Evolutionary conservation across 2,113 vertebrate genomes (phyloP).

Genomic region (Puntigrus tetrazona): DNA sequence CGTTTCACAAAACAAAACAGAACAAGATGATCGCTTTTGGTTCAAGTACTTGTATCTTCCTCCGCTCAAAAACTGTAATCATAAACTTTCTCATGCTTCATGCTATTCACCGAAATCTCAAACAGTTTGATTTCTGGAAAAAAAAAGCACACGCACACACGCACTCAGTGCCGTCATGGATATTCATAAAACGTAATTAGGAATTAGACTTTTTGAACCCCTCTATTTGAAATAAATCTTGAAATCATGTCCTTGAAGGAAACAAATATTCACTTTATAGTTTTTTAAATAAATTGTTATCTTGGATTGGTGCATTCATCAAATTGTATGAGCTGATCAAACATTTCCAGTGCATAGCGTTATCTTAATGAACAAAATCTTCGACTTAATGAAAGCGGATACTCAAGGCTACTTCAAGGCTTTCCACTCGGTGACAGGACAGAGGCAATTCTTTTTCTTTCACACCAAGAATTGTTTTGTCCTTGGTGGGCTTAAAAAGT

Average conservation of each 20-base stretch:
- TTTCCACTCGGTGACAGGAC: constrained; percentile 58
- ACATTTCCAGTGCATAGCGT: constrained; percentile 53
- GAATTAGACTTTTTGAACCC: neutral
- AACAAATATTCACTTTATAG: constrained; percentile 38
- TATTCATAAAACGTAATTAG: constrained; percentile 21
- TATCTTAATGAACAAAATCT: constrained; percentile 53
- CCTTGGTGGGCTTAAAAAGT: constrained; percentile 40
- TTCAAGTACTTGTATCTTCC: constrained; percentile 52
- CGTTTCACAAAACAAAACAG: constrained; percentile 56
- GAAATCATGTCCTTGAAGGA: constrained; percentile 23
- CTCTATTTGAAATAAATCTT: constrained; percentile 22
- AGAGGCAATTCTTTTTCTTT: constrained; percentile 35
- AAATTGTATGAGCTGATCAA: constrained; percentile 45
- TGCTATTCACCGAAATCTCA: constrained; percentile 5
- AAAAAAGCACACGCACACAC: neutral
- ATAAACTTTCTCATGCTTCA: constrained; percentile 42
- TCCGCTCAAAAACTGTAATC: constrained; percentile 56
- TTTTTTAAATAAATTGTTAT: constrained; percentile 20
- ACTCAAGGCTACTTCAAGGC: constrained; percentile 51
- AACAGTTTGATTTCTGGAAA: neutral
- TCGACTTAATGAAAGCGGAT: constrained; percentile 27
- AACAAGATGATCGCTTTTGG: constrained; percentile 61
- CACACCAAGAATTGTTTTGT: constrained; percentile 37
- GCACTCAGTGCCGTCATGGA: neutral
- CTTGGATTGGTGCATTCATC: constrained; percentile 26